A percentile compares a stretch with the other conserved stretches of the same genome.
Evolutionary conservation across 37 sponge, comb jelly and placozoan species (phyloP).

Genomic region (Diacarnus erythraeanus): DNA sequence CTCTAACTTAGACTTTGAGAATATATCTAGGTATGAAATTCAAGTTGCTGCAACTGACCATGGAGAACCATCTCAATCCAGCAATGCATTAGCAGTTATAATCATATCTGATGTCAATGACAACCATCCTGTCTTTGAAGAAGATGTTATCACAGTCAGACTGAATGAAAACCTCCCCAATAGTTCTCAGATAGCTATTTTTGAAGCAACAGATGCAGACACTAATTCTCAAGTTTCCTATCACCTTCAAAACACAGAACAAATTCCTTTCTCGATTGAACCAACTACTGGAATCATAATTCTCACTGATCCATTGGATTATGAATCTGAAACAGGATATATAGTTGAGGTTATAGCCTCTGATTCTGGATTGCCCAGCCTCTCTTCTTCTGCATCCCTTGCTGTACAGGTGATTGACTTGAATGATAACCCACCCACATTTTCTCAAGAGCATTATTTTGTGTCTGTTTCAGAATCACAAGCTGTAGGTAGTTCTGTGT

Average conservation of each 20-base stretch:
- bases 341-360: constrained; percentile 40
- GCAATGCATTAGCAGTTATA: constrained; percentile 26
- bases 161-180: constrained; percentile 30
- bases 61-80: constrained; percentile 50
- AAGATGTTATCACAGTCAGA: background rate
- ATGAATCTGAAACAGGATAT: constrained; percentile 36
- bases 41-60: constrained; percentile 51
- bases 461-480: constrained; percentile 33
- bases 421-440: constrained; percentile 56
- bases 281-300: constrained; percentile 47
- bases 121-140: constrained; percentile 56
- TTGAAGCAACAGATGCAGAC: constrained; percentile 61
- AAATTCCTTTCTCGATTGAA: constrained; percentile 42
- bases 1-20: constrained; percentile 39
- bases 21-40: constrained; percentile 22
- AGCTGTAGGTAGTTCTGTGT: constrained; percentile 16
- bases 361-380: constrained; percentile 57
- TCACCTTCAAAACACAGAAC: background rate
- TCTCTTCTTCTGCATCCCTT: constrained; percentile 19
- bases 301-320: constrained; percentile 38
- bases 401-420: constrained; percentile 30
- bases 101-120: constrained; percentile 64
- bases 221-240: constrained; percentile 31
- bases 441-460: constrained; percentile 31
- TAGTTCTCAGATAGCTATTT: constrained; percentile 16